phyloP scores from a whole-genome alignment of 2,113 vertebrate species.

The Heterotilapia buettikoferi region DNA sequence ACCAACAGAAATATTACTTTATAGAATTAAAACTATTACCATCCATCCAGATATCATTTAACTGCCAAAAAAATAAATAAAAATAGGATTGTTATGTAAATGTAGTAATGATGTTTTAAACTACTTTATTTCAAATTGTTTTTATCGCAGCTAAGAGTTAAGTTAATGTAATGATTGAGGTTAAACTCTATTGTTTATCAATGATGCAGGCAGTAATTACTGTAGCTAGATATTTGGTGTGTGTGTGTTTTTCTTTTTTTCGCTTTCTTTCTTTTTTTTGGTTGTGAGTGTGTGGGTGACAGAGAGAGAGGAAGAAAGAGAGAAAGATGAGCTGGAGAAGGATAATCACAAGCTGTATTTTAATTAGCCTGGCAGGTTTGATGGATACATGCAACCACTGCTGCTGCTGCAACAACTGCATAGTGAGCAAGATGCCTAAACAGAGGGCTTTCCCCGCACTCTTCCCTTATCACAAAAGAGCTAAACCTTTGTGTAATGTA shows the following conservation, averaged over 20 bases:
- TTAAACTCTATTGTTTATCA: background rate
- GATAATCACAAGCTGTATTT: constrained; percentile 62
- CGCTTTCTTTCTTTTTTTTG: background rate
- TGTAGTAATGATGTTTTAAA: background rate
- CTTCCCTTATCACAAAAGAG: constrained; percentile 33
- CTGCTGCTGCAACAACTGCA: background rate
- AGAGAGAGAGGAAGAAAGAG: constrained; percentile 3
- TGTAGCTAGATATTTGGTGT: constrained; percentile 3
- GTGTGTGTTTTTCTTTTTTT: background rate
- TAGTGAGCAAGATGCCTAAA: constrained; percentile 29
- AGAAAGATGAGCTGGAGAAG: constrained; percentile 32
- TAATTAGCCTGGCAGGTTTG: constrained; percentile 61
- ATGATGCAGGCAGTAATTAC: background rate
- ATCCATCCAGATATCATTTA: background rate
- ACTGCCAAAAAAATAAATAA: background rate
- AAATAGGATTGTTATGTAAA: background rate
- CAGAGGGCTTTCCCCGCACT: constrained; percentile 23
- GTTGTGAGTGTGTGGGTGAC: constrained; percentile 11
- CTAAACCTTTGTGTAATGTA: constrained; percentile 60
- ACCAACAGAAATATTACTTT: background rate
- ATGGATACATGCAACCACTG: constrained; percentile 26
- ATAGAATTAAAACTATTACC: background rate
- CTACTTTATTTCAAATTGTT: background rate
- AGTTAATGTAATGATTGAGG: background rate
- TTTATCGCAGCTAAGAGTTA: background rate